A percentile compares a stretch with the other conserved stretches of the same genome.
phyloP scores from a whole-genome alignment of 2,113 vertebrate species.

The Heloderma charlesbogerti region DNA sequence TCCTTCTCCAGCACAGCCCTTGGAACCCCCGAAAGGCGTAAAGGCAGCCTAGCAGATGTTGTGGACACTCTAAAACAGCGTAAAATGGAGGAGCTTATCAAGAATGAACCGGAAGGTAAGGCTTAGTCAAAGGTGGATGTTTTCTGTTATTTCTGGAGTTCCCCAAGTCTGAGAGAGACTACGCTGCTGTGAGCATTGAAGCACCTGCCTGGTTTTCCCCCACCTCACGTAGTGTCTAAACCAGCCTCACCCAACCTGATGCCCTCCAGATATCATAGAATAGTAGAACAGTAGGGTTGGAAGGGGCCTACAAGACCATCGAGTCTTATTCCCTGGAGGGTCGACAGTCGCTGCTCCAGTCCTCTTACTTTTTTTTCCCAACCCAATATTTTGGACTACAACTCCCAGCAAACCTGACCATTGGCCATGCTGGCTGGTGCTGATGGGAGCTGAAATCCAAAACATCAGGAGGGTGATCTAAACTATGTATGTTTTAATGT shows the following conservation, averaged over 20 bases:
- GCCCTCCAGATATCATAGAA: too few relatives aligned
- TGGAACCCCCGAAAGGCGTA: slow-evolving; percentile 95
- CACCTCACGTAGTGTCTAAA: neutral
- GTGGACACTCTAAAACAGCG: slow-evolving; percentile 98
- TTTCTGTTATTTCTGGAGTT: neutral
- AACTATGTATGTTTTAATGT: neutral
- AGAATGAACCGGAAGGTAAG: slow-evolving; percentile 99
- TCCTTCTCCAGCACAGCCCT: slow-evolving; percentile 83
- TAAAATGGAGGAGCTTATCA: slow-evolving; percentile 99
- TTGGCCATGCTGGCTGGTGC: too few relatives aligned
- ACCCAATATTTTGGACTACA: too few relatives aligned
- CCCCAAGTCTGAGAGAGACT: neutral
- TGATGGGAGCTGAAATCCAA: too few relatives aligned
- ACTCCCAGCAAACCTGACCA: too few relatives aligned
- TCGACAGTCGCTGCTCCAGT: too few relatives aligned
- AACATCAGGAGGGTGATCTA: neutral
- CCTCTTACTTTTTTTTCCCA: too few relatives aligned
- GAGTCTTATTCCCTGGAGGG: too few relatives aligned
- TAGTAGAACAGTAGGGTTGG: too few relatives aligned
- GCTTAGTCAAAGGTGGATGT: too few relatives aligned
- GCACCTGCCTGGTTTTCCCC: neutral
- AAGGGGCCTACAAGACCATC: too few relatives aligned
- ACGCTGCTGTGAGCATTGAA: neutral
- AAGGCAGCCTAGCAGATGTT: slow-evolving; percentile 97
- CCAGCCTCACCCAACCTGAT: neutral